These are phyloP conservation scores for Drosophila barbarae DNA, from an alignment of 2,888 invertebrate species.

Conservation along the genomic window DNA sequence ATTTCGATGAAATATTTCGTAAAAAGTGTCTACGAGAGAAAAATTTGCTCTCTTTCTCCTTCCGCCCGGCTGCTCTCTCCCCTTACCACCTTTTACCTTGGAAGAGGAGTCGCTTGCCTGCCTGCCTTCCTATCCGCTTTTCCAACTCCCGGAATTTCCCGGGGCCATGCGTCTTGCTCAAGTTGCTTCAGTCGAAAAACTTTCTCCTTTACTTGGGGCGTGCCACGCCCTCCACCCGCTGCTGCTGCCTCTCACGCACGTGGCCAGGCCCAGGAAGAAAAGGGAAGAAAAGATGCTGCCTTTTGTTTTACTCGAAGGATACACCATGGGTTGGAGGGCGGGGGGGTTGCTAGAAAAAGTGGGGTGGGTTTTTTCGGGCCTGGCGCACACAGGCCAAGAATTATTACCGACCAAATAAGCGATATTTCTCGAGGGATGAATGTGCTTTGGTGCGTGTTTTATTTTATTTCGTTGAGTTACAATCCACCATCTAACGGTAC, in stretches of 20 bases:
- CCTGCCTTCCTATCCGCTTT: not conserved
- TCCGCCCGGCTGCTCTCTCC: conserved; percentile 10
- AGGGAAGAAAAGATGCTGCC: conserved; percentile 55
- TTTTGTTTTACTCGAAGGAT: conserved; percentile 36
- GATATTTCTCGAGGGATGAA: conserved; percentile 79
- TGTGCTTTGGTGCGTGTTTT: conserved; percentile 79
- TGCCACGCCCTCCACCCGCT: conserved; percentile 53
- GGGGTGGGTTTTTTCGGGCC: conserved; percentile 42
- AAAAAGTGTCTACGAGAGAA: conserved; percentile 78
- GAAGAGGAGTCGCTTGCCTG: not conserved
- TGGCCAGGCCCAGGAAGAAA: conserved; percentile 36
- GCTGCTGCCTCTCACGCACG: conserved; percentile 60
- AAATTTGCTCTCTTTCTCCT: conserved; percentile 60
- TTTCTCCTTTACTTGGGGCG: conserved; percentile 76
- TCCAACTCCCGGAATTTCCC: conserved; percentile 28
- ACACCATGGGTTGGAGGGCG: conserved; percentile 2
- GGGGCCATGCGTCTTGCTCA: conserved; percentile 50
- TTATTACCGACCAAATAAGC: conserved; percentile 79
- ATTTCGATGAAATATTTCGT: conserved; percentile 80
- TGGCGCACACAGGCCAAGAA: conserved; percentile 67
- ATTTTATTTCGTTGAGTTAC: conserved; percentile 79
- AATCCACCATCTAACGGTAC: conserved; percentile 67
- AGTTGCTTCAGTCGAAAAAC: conserved; percentile 60
- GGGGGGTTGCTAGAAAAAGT: conserved; percentile 18
- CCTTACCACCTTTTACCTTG: not conserved